Base-by-base conservation (phyloP, 2,888 invertebrate species). In the Perizoma flavofasciatum region DNA sequence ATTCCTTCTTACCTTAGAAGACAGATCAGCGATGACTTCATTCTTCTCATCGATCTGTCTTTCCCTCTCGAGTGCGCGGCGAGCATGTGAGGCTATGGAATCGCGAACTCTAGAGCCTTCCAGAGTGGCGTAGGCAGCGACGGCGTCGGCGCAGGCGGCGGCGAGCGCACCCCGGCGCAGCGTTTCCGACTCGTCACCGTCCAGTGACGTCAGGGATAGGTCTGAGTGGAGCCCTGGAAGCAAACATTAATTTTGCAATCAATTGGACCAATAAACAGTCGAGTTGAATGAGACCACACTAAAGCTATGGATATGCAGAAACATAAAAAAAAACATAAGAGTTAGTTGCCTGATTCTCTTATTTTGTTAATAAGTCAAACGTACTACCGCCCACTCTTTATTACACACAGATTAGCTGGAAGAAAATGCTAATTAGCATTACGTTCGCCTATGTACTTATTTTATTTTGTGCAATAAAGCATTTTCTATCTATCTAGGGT, bases 1-100 rank as follows among this genome's bases (percentile, higher is more conserved):
- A 22, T 22, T 22, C 3, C 22, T 6, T 37, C 37, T 88, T 75
- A 96, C 95, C 93, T 96, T 96, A 74, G 96, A 95, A 68, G 96
- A 96, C 63, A 97, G 92, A 69, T 97, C 96, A 78, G 96, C 95
- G 56, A 97, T 94, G 54, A 95, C 91, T 63, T 97, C 96, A 59
- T 95, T 95, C 77, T 96, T 95, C 78, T 96, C 94, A 72, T 96
- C 96, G 49, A 97, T 93, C 88, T 97, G 97, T 33, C 96, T 93
- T 75, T 96, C 96, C 55, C 96, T 92, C 68, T 97, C 96, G 64
- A 96, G 92, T 6, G 96, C 93, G 54, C 96, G 95, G 33, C 96
- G 93, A 59, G 96, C 94, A 10, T 96, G 94, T 68, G 96, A 95
- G 50, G 97, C 97, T 54, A 96, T 91, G 72, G 96, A 95, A 78